Percentiles rank a stretch among this genome's conserved stretches.
phyloP scores from a whole-genome alignment of 2,888 invertebrate genomes.

The Xylota segnis region DNA sequence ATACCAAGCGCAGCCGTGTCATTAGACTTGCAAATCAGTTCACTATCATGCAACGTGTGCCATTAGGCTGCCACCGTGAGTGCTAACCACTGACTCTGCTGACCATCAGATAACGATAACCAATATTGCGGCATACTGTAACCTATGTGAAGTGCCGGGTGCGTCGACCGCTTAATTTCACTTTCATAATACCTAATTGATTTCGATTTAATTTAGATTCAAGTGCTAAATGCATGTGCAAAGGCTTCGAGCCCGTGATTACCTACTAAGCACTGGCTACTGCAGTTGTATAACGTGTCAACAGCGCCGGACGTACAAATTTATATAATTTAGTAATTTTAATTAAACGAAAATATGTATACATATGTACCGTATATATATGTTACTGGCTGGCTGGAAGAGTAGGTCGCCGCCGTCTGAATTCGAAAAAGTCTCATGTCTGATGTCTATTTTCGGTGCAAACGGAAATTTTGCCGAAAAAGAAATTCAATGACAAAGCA shows the following conservation, averaged over 20 bases:
- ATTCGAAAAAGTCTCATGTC: constrained; percentile 17
- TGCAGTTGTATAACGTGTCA: not conserved
- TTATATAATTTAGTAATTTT: not conserved
- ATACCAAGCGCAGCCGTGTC: not conserved
- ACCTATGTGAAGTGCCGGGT: constrained; percentile 17
- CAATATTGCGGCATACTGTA: not conserved
- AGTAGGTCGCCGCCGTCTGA: constrained; percentile 29
- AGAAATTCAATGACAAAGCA: constrained; percentile 52
- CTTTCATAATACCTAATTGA: constrained; percentile 34
- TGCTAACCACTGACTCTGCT: not conserved
- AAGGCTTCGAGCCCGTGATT: not conserved
- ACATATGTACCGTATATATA: too few relatives aligned
- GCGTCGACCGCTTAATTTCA: constrained; percentile 34
- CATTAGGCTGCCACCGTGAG: not conserved
- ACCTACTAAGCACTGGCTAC: not conserved
- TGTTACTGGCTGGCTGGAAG: not conserved
- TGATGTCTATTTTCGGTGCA: constrained; percentile 3
- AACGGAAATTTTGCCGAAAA: constrained; percentile 50
- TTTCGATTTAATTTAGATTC: constrained; percentile 1
- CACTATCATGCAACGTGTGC: constrained; percentile 2
- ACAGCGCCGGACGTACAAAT: constrained; percentile 16
- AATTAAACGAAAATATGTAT: not conserved
- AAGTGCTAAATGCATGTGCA: constrained; percentile 18
- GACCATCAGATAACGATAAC: constrained; percentile 5
- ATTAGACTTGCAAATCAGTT: constrained; percentile 41